Percentiles rank a stretch among this genome's conserved stretches.
Conservation (phyloP, 2,888 invertebrate genomes). For the Aromia moschata region DNA sequence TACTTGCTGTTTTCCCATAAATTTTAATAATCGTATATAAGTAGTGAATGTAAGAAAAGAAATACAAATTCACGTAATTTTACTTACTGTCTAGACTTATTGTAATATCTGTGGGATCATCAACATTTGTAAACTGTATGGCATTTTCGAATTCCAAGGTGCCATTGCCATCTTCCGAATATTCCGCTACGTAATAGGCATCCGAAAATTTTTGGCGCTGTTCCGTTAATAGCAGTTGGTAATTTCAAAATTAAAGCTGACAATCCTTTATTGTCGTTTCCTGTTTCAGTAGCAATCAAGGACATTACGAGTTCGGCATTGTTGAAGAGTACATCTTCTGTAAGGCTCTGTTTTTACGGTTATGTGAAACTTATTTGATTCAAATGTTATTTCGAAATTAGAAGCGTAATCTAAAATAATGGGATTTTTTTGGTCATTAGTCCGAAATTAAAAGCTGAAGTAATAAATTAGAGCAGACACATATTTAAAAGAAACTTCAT, state of each 20-base stretch:
- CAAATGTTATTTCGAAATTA: conserved; percentile 7
- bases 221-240: conserved; percentile 15
- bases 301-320: conserved; percentile 28
- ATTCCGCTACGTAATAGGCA: conserved; percentile 37
- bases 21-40: background rate
- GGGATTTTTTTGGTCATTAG: too few species aligned
- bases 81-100: conserved; percentile 20
- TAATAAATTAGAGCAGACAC: too few species aligned
- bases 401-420: conserved; percentile 5
- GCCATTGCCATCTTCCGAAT: conserved; percentile 32
- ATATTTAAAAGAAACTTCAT: too few species aligned
- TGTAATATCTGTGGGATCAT: conserved; percentile 26
- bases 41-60: background rate
- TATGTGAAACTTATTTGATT: conserved; percentile 20
- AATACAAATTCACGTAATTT: too few species aligned
- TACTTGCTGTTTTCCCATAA: too few species aligned
- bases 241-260: conserved; percentile 37
- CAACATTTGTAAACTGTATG: conserved; percentile 35
- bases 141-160: conserved; percentile 33
- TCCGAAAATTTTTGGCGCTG: conserved; percentile 37
- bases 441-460: too few species aligned
- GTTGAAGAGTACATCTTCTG: conserved; percentile 8
- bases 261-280: conserved; percentile 14
- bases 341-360: conserved; percentile 21
- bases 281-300: conserved; percentile 28